phyloP scores from a whole-genome alignment of 2,888 invertebrate species.

The Alitta virens region DNA sequence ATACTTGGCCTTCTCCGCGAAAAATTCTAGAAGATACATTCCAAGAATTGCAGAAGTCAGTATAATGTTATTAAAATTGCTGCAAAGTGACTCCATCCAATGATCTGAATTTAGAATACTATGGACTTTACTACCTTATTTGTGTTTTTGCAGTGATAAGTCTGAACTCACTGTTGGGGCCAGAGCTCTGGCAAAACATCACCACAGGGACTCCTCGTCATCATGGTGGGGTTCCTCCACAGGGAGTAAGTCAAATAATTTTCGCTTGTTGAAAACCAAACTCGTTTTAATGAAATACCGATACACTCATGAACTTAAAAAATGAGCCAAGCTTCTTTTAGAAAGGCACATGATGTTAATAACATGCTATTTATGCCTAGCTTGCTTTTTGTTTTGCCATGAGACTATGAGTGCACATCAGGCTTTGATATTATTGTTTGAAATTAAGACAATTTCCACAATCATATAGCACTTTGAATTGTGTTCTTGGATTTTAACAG shows the following conservation, averaged over 20 bases:
- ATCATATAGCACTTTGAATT: not conserved
- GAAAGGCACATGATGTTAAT: too few species aligned
- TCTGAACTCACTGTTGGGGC: slow-evolving; percentile 50
- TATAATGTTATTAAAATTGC: not conserved
- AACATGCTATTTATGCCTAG: too few species aligned
- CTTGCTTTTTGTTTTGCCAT: too few species aligned
- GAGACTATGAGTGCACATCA: not conserved
- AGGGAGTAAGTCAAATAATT: slow-evolving; percentile 54
- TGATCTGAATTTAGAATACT: too few species aligned
- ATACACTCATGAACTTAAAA: too few species aligned
- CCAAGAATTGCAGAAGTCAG: slow-evolving; percentile 42
- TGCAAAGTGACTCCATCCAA: too few species aligned
- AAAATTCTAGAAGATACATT: slow-evolving; percentile 40
- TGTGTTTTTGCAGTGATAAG: slow-evolving; percentile 31
- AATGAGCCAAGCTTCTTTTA: too few species aligned
- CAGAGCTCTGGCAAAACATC: slow-evolving; percentile 52
- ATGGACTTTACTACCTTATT: too few species aligned
- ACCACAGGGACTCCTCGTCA: slow-evolving; percentile 44
- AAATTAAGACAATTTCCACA: not conserved
- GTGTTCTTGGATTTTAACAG: slow-evolving; percentile 20
- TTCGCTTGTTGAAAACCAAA: too few species aligned
- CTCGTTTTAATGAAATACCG: too few species aligned
- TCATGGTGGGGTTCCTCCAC: slow-evolving; percentile 53
- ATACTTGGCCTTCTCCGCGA: slow-evolving; percentile 45
- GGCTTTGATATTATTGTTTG: not conserved